These are phyloP conservation scores for Thymelicus acteon DNA, from an alignment of 2,888 invertebrate genomes.

Conservation along the genomic window DNA sequence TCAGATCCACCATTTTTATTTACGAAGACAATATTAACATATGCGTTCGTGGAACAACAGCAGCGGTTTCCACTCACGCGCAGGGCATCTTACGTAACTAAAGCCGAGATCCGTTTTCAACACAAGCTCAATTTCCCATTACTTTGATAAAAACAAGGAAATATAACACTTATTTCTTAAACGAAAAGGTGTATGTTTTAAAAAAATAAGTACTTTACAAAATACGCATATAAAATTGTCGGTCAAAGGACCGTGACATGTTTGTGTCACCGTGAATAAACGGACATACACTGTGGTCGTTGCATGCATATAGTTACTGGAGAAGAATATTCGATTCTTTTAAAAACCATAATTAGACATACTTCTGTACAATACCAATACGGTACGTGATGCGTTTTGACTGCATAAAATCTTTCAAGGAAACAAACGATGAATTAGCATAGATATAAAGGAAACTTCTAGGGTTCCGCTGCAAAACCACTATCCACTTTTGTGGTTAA, in stretches of 20 bases:
- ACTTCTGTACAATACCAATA: constrained; percentile 35
- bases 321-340: constrained; percentile 41
- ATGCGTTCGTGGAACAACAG: constrained; percentile 59
- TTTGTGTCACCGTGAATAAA: constrained; percentile 78
- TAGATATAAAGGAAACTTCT: not conserved
- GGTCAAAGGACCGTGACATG: constrained; percentile 67
- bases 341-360: constrained; percentile 36
- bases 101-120: constrained; percentile 62
- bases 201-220: not conserved
- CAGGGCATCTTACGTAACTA: constrained; percentile 69
- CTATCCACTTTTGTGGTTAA: not conserved
- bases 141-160: constrained; percentile 38
- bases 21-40: constrained; percentile 66
- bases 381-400: constrained; percentile 19
- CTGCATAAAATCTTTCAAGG: constrained; percentile 1
- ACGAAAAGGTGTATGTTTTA: constrained; percentile 13
- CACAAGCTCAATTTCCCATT: constrained; percentile 44
- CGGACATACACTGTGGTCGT: constrained; percentile 64
- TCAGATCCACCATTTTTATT: constrained; percentile 34
- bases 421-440: constrained; percentile 7
- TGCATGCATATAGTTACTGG: constrained; percentile 61
- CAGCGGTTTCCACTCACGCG: constrained; percentile 70
- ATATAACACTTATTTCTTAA: constrained; percentile 40
- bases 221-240: constrained; percentile 42
- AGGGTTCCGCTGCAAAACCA: not conserved